Conservation (phyloP, 1,140 invertebrate genomes). For the Drosophila subobscura region DNA sequence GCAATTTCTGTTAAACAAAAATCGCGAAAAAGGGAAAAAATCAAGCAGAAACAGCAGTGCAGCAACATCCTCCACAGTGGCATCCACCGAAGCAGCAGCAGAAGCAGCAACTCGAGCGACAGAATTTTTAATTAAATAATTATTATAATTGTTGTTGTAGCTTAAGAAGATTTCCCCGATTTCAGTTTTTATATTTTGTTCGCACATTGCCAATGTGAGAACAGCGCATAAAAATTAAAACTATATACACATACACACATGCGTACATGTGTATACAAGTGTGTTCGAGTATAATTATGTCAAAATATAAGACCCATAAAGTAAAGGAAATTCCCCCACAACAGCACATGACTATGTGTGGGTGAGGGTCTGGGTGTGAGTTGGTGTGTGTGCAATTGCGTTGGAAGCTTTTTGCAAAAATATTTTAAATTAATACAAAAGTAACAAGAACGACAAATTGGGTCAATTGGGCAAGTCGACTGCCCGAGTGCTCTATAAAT, state of each 20-base stretch:
- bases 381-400: slow-evolving; percentile 5
- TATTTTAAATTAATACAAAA: slow-evolving; percentile 52
- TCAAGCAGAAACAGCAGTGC: slow-evolving; percentile 32
- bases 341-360: slow-evolving; percentile 6
- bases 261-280: slow-evolving; percentile 9
- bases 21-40: slow-evolving; percentile 23
- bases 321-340: slow-evolving; percentile 47
- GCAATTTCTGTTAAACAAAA: slow-evolving; percentile 61
- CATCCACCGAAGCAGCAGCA: neutral
- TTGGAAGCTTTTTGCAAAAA: slow-evolving; percentile 52
- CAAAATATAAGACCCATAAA: slow-evolving; percentile 64
- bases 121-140: slow-evolving; percentile 78
- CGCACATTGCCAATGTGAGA: slow-evolving; percentile 33
- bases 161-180: slow-evolving; percentile 60
- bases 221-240: slow-evolving; percentile 33
- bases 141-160: slow-evolving; percentile 75
- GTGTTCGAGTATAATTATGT: slow-evolving; percentile 59
- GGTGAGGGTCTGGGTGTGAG: neutral
- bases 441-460: slow-evolving; percentile 21
- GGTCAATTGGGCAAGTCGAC: slow-evolving; percentile 26
- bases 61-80: slow-evolving; percentile 1
- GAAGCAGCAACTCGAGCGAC: slow-evolving; percentile 36
- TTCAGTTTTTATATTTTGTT: slow-evolving; percentile 52
- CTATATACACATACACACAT: neutral
- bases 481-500: slow-evolving; percentile 18